Percentiles rank a stretch among this genome's conserved stretches.
phyloP scores from a whole-genome alignment of 2,888 invertebrate genomes.

The Eumacrocentrus americanus region DNA sequence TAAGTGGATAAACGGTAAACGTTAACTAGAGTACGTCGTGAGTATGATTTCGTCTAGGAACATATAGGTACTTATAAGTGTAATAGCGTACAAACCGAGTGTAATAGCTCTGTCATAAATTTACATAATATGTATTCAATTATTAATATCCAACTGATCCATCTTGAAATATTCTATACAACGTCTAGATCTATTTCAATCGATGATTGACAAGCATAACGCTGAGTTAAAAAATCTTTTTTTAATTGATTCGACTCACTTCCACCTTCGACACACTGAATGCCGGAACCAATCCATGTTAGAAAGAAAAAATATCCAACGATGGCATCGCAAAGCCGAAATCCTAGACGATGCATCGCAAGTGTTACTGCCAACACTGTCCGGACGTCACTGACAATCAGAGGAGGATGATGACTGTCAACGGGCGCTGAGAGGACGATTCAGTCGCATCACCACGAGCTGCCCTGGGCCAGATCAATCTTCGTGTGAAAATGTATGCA shows the following conservation, averaged over 20 bases:
- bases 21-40: conserved; percentile 21
- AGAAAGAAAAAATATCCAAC: background rate
- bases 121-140: no score
- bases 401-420: background rate
- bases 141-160: no score
- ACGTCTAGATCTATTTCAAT: no score
- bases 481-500: background rate
- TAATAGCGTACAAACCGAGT: no score
- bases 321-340: background rate
- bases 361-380: conserved; percentile 9
- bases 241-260: conserved; percentile 12
- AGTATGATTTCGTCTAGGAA: background rate
- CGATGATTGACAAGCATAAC: background rate
- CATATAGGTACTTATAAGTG: no score
- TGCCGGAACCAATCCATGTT: background rate
- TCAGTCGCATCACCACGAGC: background rate
- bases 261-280: conserved; percentile 1
- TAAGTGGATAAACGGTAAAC: conserved; percentile 35
- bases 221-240: no score
- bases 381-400: conserved; percentile 15
- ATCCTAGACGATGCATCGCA: conserved; percentile 6
- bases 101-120: no score
- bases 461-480: conserved; percentile 1
- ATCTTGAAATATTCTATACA: no score
- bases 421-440: background rate